Conservation (phyloP, 2,113 vertebrate genomes). For the Tyrannus savana region DNA sequence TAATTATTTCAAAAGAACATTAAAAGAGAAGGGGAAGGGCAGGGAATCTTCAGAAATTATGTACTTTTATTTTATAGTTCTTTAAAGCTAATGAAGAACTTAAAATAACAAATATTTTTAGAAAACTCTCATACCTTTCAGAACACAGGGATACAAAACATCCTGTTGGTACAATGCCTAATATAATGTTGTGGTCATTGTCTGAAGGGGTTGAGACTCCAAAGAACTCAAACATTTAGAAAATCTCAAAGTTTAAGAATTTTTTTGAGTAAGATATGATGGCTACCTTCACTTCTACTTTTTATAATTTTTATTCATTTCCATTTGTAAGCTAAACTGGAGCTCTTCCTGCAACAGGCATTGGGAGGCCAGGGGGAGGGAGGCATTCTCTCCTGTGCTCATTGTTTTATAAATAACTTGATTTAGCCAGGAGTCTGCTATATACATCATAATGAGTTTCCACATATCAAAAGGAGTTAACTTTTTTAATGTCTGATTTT, state of each 20-base stretch:
- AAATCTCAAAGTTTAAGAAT: neutral
- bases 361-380: fast-evolving
- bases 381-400: neutral
- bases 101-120: neutral
- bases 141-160: neutral
- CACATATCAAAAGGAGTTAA: neutral
- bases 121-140: neutral
- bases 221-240: neutral
- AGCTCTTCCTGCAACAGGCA: neutral
- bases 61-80: neutral
- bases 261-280: neutral
- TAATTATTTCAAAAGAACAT: neutral
- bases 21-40: neutral
- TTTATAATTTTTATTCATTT: neutral
- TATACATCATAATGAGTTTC: neutral
- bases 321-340: neutral
- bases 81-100: neutral
- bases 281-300: neutral
- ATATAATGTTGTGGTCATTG: neutral
- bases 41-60: neutral
- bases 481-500: constrained; percentile 19
- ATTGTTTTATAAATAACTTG: constrained; percentile 27
- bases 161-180: neutral
- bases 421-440: neutral
- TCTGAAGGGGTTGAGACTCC: neutral